Conservation (phyloP, 2,888 invertebrate species). For the Lochmaea capreae region DNA sequence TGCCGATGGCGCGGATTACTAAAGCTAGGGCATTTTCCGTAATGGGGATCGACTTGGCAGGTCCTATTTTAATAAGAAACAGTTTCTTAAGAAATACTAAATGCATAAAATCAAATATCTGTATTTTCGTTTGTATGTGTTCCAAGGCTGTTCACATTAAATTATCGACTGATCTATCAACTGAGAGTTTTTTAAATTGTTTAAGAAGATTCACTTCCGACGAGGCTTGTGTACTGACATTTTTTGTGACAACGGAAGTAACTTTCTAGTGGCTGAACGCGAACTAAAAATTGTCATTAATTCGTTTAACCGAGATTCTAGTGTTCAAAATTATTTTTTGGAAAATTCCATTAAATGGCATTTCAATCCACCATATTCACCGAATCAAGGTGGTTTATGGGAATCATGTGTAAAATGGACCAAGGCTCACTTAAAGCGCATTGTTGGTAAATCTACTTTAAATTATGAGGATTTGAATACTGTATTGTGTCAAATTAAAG, state of each 20-base stretch:
- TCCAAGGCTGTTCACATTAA: not conserved
- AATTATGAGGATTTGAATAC: slow-evolving; percentile 8
- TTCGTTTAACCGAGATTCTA: not conserved
- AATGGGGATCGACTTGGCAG: no score
- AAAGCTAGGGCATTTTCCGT: no score
- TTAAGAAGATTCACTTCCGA: not conserved
- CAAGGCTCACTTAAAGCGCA: not conserved
- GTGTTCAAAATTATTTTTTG: not conserved
- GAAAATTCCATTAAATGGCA: slow-evolving; percentile 1
- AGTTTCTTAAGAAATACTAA: not conserved
- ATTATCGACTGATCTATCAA: not conserved
- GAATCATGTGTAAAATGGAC: slow-evolving; percentile 11
- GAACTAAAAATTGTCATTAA: not conserved
- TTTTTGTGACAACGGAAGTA: not conserved
- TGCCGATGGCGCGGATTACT: not conserved
- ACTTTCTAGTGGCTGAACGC: not conserved
- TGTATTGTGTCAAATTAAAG: slow-evolving; percentile 1
- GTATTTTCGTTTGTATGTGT: not conserved
- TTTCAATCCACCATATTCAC: not conserved
- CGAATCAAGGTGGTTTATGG: slow-evolving; percentile 1
- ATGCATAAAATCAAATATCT: not conserved
- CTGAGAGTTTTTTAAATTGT: slow-evolving; percentile 2
- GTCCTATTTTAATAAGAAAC: not conserved
- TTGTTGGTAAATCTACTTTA: slow-evolving; percentile 9
- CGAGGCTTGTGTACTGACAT: not conserved